Base-by-base conservation (phyloP, 2,888 invertebrate species). In the Punctoribates punctum region DNA sequence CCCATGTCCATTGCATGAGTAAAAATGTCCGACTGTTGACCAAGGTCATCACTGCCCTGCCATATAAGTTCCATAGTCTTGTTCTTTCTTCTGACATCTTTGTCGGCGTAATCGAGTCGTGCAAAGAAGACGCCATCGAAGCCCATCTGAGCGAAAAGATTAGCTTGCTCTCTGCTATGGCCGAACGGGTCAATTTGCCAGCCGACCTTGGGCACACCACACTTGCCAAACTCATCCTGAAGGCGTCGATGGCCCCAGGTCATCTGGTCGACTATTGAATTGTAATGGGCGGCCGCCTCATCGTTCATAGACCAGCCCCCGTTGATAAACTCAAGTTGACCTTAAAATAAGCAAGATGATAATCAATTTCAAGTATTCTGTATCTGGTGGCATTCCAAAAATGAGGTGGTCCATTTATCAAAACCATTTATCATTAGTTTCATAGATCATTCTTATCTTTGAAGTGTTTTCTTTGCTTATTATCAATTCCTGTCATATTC, bases 61-160 rank as follows among this genome's bases (percentile, higher is more conserved):
- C 96, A 96, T 23, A 96, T 84, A 87, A 93, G 90, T 84, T 96
- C 96, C 83, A 92, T 88, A 0, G 87, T 88, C 81, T 88, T 88
- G 0, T 86, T 85, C 0, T 80, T 77, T 17, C 89, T 82, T 73
- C 95, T 86, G 0, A 85, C 81, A 0, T 77, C 77, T 83, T 93
- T 94, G 82, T 96, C 96, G 82, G 91, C 89, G 83, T 90, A 94
- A 84, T 96, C 95, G 29, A 95, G 87, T 27, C 96, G 88, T 0
- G 92, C 94, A 76, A 96, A 88, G 81, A 95, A 90, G 79, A 94
- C 84, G 0, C 93, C 95, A 82, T 96, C 94, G 82, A 90, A 96
- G 79, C 92, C 95, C 88, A 96, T 90, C 83, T 90, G 84, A 13
- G 85, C 83, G 81, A 85, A 86, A 8, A 86, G 78, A 8, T 89